Evolutionary conservation across 2,113 vertebrate species (phyloP).

Genomic region (Corythornis cristatus): DNA sequence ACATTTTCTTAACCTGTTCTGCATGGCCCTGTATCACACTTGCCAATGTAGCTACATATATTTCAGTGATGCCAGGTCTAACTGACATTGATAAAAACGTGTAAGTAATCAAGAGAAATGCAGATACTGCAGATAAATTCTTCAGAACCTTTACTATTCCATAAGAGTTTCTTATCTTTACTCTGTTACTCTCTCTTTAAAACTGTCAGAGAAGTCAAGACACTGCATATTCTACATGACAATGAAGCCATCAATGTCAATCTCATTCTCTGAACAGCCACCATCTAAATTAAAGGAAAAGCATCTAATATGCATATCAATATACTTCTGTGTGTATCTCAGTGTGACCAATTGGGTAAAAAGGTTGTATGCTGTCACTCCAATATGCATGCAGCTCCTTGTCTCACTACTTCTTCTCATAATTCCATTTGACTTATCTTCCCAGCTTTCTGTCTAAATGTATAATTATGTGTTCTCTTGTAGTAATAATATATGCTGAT

Average conservation of each 20-base stretch:
- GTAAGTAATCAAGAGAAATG: neutral
- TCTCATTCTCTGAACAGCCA: neutral
- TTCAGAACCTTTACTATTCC: neutral
- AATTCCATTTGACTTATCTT: neutral
- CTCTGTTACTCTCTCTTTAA: neutral
- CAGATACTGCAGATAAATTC: neutral
- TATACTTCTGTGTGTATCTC: neutral
- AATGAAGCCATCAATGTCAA: conserved; percentile 1
- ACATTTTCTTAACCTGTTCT: neutral
- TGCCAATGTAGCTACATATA: neutral
- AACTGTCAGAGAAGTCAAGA: neutral
- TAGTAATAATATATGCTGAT: neutral
- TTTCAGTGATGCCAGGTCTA: neutral
- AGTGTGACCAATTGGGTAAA: neutral
- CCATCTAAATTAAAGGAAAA: neutral
- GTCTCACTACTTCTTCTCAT: neutral
- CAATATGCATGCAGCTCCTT: neutral
- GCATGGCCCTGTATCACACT: neutral
- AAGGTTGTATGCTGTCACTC: neutral
- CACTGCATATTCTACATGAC: neutral
- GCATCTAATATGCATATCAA: neutral
- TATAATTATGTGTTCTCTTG: neutral
- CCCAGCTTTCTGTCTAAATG: neutral
- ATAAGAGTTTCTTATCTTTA: neutral
- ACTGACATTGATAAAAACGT: neutral